phyloP scores from a whole-genome alignment of 2,797 vertebrate species.

The Chelon labrosus region DNA sequence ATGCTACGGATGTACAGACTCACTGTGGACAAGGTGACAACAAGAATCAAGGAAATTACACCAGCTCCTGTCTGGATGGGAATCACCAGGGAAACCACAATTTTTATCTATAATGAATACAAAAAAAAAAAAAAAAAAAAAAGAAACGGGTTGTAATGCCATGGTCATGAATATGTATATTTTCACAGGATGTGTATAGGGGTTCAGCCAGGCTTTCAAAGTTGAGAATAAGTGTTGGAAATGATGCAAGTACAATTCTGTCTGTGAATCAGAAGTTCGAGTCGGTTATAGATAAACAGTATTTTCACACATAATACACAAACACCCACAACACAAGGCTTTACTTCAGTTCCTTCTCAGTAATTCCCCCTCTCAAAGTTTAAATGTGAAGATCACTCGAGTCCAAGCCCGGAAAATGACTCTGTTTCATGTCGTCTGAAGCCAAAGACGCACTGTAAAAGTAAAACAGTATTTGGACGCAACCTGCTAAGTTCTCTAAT shows the following conservation, averaged over 20 bases:
- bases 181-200: conserved; percentile 64
- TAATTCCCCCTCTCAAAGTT: conserved; percentile 43
- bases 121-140: not conserved
- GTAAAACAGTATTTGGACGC: conserved; percentile 47
- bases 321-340: conserved; percentile 16
- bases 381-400: conserved; percentile 56
- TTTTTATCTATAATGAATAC: conserved; percentile 49
- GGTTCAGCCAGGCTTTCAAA: conserved; percentile 47
- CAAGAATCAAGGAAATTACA: conserved; percentile 44
- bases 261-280: conserved; percentile 29
- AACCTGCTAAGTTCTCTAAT: conserved; percentile 72
- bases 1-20: conserved; percentile 68
- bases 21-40: conserved; percentile 35
- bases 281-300: conserved; percentile 22
- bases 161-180: conserved; percentile 66
- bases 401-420: conserved; percentile 43
- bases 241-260: conserved; percentile 54
- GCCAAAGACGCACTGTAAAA: conserved; percentile 17
- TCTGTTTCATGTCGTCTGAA: conserved; percentile 59
- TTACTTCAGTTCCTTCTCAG: conserved; percentile 47
- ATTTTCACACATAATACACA: conserved; percentile 28
- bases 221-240: conserved; percentile 39
- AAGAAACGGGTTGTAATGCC: conserved; percentile 57
- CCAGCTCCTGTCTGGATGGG: conserved; percentile 59
- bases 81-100: conserved; percentile 60